Percentiles rank a stretch among this genome's conserved stretches.
Conservation (phyloP, 2,888 invertebrate species). For the Pedicia rivosa region DNA sequence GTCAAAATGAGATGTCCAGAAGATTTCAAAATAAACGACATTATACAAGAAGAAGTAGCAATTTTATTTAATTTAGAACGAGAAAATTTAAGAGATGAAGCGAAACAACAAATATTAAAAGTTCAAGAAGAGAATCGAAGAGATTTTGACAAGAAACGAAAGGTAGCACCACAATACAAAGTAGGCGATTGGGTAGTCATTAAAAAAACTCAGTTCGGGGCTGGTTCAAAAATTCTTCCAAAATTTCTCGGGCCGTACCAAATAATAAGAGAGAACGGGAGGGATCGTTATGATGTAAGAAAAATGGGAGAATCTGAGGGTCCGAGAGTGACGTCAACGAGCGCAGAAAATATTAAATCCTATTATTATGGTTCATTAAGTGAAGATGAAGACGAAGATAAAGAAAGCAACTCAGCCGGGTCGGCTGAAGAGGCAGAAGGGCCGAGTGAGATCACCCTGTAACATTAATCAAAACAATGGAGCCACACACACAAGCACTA, state of each 20-base stretch:
- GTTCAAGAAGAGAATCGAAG: conserved; percentile 7
- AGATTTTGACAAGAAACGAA: conserved; percentile 1
- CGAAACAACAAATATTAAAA: conserved; percentile 12
- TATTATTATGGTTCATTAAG: background rate
- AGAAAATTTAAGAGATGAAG: conserved; percentile 7
- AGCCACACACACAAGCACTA: too few relatives aligned
- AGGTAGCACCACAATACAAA: background rate
- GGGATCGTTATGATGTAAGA: conserved; percentile 10
- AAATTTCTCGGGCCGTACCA: conserved; percentile 10
- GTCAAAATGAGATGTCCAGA: conserved; percentile 6
- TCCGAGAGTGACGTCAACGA: conserved; percentile 6
- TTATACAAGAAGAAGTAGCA: conserved; percentile 9
- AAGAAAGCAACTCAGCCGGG: background rate
- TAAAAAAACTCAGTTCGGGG: conserved; percentile 9
- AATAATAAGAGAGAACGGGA: conserved; percentile 7
- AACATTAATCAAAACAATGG: too few relatives aligned
- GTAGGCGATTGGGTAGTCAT: conserved; percentile 7
- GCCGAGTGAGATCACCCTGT: too few relatives aligned
- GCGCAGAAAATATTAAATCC: conserved; percentile 10
- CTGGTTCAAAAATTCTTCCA: conserved; percentile 8
- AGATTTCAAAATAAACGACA: conserved; percentile 4
- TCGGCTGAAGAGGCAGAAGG: background rate
- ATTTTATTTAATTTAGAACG: conserved; percentile 6
- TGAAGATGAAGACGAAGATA: background rate
- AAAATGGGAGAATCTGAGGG: conserved; percentile 11